Evolutionary conservation across 2,888 invertebrate genomes (phyloP).

Genomic region (Brachyptera putata): DNA sequence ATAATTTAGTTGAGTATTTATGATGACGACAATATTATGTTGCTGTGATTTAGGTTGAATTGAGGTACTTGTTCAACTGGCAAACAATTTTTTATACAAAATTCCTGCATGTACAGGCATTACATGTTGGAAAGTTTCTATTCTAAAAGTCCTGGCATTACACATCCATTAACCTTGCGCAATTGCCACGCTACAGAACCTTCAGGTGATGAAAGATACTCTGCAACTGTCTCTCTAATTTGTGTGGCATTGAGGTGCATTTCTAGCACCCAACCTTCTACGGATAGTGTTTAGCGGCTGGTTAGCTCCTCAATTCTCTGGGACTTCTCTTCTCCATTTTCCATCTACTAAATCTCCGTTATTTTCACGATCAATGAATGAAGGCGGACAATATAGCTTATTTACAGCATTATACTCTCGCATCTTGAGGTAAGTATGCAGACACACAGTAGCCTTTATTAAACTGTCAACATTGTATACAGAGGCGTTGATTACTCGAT

Average conservation of each 20-base stretch:
- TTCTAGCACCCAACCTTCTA: neutral
- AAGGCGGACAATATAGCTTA: neutral
- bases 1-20: no score
- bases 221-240: neutral
- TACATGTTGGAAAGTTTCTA: no score
- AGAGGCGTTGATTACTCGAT: neutral
- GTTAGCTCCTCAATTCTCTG: neutral
- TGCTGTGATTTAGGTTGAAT: no score
- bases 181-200: no score
- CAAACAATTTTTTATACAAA: no score
- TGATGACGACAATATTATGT: no score
- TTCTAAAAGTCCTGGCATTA: no score
- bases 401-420: neutral
- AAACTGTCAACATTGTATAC: neutral
- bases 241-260: neutral
- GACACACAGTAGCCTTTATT: constrained; percentile 7
- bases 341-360: neutral
- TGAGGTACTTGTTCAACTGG: no score
- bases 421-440: constrained; percentile 19
- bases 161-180: no score
- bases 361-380: neutral
- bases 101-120: no score
- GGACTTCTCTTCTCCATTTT: neutral
- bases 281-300: neutral
- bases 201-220: no score